Percentiles rank a stretch among this genome's conserved stretches.
phyloP scores from a whole-genome alignment of 2,797 vertebrate genomes.

The Podarcis siculus region DNA sequence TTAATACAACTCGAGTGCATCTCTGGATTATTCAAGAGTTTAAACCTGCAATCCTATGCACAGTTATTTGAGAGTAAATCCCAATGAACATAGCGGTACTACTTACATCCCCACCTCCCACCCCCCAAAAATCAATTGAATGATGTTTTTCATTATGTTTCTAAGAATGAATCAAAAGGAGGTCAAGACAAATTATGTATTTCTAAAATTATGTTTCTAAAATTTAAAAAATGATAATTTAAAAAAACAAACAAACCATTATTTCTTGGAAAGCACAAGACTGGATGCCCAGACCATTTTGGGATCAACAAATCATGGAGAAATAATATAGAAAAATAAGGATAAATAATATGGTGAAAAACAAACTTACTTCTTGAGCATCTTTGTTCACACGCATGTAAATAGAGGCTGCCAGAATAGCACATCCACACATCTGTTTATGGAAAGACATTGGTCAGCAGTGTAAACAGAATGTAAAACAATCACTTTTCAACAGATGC shows the following conservation, averaged over 20 bases:
- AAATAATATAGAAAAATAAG: neutral
- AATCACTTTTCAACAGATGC: constrained; percentile 37
- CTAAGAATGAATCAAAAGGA: neutral
- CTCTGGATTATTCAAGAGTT: neutral
- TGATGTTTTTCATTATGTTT: neutral
- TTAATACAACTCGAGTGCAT: neutral
- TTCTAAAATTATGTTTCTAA: constrained; percentile 15
- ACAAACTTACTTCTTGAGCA: constrained; percentile 67
- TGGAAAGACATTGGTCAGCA: constrained; percentile 43
- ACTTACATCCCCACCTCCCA: neutral
- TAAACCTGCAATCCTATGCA: neutral
- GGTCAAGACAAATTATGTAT: neutral
- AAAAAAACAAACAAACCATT: no score
- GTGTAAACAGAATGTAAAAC: neutral
- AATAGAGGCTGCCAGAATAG: constrained; percentile 78
- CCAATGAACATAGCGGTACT: neutral
- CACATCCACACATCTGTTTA: constrained; percentile 74
- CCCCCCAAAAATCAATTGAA: no score
- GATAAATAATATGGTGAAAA: neutral
- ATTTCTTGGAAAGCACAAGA: constrained; percentile 25
- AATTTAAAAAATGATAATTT: constrained; percentile 26
- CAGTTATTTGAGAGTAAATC: neutral
- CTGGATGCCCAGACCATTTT: neutral
- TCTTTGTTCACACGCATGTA: constrained; percentile 72
- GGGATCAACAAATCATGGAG: neutral